Evolutionary conservation across 2,113 vertebrate genomes (phyloP).

Genomic region (Dipodomys spectabilis): DNA sequence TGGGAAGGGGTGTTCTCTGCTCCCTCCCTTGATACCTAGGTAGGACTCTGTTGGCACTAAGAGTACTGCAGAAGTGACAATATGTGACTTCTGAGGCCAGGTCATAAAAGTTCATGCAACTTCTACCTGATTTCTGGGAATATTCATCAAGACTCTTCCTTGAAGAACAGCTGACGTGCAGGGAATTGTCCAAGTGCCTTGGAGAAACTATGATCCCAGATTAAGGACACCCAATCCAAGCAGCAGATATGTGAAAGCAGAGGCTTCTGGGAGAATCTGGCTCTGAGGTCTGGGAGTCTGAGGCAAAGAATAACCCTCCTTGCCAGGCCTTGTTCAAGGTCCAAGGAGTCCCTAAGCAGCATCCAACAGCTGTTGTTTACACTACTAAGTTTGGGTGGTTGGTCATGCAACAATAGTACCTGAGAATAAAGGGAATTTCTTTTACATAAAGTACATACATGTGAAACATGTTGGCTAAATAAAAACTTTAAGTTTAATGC

Average conservation of each 20-base stretch:
- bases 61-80: background rate
- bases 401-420: background rate
- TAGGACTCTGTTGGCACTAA: background rate
- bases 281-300: background rate
- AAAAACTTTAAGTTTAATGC: conserved; percentile 2
- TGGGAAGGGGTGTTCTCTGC: background rate
- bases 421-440: background rate
- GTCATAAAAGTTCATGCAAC: background rate
- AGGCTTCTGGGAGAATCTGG: background rate
- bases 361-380: background rate
- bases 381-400: background rate
- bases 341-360: background rate
- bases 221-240: background rate
- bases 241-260: background rate
- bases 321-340: background rate
- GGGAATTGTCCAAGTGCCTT: background rate
- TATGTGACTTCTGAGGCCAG: background rate
- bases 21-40: background rate
- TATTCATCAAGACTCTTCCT: background rate
- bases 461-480: conserved; percentile 14
- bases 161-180: background rate
- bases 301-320: background rate
- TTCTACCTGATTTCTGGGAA: background rate
- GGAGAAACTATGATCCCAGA: background rate
- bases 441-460: background rate